phyloP scores from a whole-genome alignment of 2,113 vertebrate genomes.

The Leptodactylus fuscus region DNA sequence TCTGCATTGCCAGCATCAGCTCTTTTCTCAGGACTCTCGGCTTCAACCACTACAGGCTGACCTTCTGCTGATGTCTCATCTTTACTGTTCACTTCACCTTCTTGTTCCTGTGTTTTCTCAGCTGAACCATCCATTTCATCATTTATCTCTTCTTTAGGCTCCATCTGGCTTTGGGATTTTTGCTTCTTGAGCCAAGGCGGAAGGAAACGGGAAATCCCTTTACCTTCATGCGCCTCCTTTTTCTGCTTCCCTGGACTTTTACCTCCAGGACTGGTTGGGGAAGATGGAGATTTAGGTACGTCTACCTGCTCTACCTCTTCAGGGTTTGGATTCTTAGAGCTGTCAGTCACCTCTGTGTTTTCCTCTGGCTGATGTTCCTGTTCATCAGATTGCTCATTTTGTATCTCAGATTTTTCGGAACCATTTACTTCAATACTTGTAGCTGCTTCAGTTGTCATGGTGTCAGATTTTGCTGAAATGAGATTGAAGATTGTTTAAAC shows the following conservation, averaged over 20 bases:
- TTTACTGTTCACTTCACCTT: slow-evolving; percentile 66
- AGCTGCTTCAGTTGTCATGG: slow-evolving; percentile 92
- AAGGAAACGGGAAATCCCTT: slow-evolving; percentile 92
- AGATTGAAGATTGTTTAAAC: slow-evolving; percentile 56
- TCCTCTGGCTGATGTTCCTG: not conserved
- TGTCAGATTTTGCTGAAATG: slow-evolving; percentile 76
- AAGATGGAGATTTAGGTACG: slow-evolving; percentile 56
- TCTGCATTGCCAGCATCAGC: slow-evolving; percentile 75
- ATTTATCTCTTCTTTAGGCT: slow-evolving; percentile 73
- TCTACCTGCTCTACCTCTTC: slow-evolving; percentile 67
- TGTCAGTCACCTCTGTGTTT: not conserved
- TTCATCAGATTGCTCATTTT: slow-evolving; percentile 67
- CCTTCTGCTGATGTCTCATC: slow-evolving; percentile 68
- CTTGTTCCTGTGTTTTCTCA: slow-evolving; percentile 63
- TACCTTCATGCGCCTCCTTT: slow-evolving; percentile 78
- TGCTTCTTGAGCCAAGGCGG: slow-evolving; percentile 97
- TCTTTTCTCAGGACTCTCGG: slow-evolving; percentile 74
- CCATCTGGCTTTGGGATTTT: slow-evolving; percentile 84
- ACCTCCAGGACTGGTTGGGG: slow-evolving; percentile 66
- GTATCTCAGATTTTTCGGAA: slow-evolving; percentile 69
- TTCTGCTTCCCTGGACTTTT: slow-evolving; percentile 72
- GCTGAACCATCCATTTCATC: slow-evolving; percentile 66
- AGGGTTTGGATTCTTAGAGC: slow-evolving; percentile 58
- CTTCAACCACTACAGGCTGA: slow-evolving; percentile 69
- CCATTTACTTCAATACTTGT: slow-evolving; percentile 88